These are phyloP conservation scores for Ptychadena robeensis DNA, from an alignment of 2,797 vertebrate species.

Conservation along the genomic window DNA sequence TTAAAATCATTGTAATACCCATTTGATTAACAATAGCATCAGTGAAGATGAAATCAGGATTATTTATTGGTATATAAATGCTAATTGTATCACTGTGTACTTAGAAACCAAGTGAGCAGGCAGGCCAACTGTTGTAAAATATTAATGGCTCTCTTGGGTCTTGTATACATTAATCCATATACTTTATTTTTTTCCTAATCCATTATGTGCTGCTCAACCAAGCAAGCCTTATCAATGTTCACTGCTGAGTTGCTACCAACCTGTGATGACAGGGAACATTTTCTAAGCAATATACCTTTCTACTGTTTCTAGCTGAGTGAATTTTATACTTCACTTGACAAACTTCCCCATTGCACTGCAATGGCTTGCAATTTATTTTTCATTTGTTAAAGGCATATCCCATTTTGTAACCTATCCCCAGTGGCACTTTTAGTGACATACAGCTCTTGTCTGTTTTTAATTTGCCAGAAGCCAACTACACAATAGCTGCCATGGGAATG, in stretches of 20 bases:
- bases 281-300: conserved; percentile 58
- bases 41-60: neutral
- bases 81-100: conserved; percentile 8
- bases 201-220: conserved; percentile 49
- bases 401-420: conserved; percentile 51
- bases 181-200: conserved; percentile 41
- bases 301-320: conserved; percentile 55
- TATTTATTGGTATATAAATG: neutral
- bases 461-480: conserved; percentile 31
- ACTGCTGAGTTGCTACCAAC: conserved; percentile 53
- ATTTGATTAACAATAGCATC: conserved; percentile 14
- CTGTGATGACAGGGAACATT: conserved; percentile 56
- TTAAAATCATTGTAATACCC: conserved; percentile 3
- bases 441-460: conserved; percentile 28
- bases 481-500: conserved; percentile 12
- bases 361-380: conserved; percentile 55
- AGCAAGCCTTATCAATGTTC: conserved; percentile 56
- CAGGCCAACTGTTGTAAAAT: conserved; percentile 25
- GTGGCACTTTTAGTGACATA: conserved; percentile 55
- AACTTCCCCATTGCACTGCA: conserved; percentile 39
- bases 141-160: conserved; percentile 41
- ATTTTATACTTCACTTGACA: conserved; percentile 57
- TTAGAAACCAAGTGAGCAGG: conserved; percentile 3
- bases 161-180: conserved; percentile 52
- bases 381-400: conserved; percentile 49